These are phyloP conservation scores for Hydraecia micacea DNA, from an alignment of 2,888 invertebrate genomes.

Conservation along the genomic window DNA sequence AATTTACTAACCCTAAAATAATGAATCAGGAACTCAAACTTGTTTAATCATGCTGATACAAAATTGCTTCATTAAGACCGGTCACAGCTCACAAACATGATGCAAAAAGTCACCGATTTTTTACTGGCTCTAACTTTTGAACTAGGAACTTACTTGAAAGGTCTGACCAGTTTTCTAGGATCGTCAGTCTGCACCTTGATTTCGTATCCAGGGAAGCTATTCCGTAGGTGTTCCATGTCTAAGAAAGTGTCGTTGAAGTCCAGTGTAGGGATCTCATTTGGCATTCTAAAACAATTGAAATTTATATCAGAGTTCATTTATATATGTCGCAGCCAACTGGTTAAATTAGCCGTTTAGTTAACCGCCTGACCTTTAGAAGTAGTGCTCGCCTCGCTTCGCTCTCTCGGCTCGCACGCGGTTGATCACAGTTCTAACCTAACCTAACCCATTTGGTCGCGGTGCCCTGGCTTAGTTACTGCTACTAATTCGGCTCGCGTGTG, in stretches of 20 bases:
- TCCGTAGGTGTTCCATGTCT: slow-evolving; percentile 95
- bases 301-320: background rate
- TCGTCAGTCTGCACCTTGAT: slow-evolving; percentile 93
- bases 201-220: slow-evolving; percentile 96
- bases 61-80: slow-evolving; percentile 5
- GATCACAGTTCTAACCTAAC: too few species aligned
- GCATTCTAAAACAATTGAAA: slow-evolving; percentile 92
- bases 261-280: slow-evolving; percentile 94
- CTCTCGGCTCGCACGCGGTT: too few species aligned
- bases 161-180: slow-evolving; percentile 93
- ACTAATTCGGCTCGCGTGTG: too few species aligned
- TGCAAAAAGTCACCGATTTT: background rate
- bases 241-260: slow-evolving; percentile 99
- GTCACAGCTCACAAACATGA: background rate
- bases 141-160: slow-evolving; percentile 92
- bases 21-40: background rate
- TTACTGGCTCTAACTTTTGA: background rate
- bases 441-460: too few species aligned
- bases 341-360: too few species aligned
- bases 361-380: too few species aligned
- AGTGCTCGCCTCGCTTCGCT: too few species aligned
- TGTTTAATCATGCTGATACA: background rate
- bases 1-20: background rate
- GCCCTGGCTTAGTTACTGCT: too few species aligned
- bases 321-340: too few species aligned